Base-by-base conservation (phyloP, 1,140 invertebrate genomes). In the Aethina tumida region DNA sequence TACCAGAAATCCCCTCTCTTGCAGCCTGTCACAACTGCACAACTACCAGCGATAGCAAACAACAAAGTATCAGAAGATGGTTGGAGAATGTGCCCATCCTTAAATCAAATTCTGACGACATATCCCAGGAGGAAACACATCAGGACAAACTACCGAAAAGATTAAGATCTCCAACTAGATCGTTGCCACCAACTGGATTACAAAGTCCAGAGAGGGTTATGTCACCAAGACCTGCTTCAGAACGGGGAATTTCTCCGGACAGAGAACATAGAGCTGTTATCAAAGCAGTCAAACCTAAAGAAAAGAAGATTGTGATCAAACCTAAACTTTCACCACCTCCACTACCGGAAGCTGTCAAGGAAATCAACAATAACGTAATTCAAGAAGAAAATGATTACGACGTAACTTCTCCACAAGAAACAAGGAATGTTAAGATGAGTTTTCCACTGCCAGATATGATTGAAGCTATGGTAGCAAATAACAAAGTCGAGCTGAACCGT, bases 31-130 rank as follows among this genome's bases (percentile, higher is more conserved):
- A 66, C 4, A 68, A 60, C 29, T 74, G 72, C 45, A 52, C 28
- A 10, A 22, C 33, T 7, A 35, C 19, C 3, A 41, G 25, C 3
- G 81, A 85, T 41, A 69, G 63, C 52, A 80, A 84, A 53, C 71
- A 79, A 50, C 68, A 67, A 40, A 79, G 71, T 50, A 82, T 87
- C 4, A 64, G 79, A 39, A 79, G 84, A 54, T 84, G 83, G 84
- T 53, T 87, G 14, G 81, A 84, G 55, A 77, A 84, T 52, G 75
- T 87, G 9, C 74, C 76, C 20, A 24, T 58, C 17, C 39, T 61
- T 10, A 68, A 55, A 38, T 44, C 52, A 42, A 48, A 28, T 56
- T 49, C n/a, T 5, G 24, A 24, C 5, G 14, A 4, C 24, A 5
- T 10, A 13, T 10, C 13, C 13, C 24, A 26, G 14, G 14, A n/a